Percentiles rank a stretch among this genome's conserved stretches.
Conservation (phyloP, 2,797 vertebrate genomes). For the Okamejei kenojei region DNA sequence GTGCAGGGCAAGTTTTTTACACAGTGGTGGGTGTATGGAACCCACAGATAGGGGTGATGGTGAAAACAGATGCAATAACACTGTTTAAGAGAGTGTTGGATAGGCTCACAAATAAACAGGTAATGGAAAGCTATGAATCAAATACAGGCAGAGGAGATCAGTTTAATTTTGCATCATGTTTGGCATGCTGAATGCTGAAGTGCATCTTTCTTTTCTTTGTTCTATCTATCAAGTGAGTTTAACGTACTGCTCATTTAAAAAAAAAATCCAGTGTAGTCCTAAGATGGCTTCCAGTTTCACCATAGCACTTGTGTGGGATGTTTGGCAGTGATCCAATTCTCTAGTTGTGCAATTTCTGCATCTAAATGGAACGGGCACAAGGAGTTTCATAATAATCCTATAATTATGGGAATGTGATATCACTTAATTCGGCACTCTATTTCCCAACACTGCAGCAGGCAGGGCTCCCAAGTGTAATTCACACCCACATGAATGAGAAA, state of each 20-base stretch:
- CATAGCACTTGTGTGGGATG: not conserved
- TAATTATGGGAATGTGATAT: not conserved
- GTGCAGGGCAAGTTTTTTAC: no score
- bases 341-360: not conserved
- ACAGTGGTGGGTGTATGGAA: no score
- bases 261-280: not conserved
- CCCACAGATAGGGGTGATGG: no score
- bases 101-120: no score
- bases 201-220: no score
- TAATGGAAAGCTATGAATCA: no score
- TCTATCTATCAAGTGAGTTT: not conserved
- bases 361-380: not conserved
- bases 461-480: not conserved
- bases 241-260: not conserved
- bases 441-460: not conserved
- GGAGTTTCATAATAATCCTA: not conserved
- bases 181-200: no score
- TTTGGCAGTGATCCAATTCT: not conserved
- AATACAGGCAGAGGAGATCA: no score
- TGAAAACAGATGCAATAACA: no score
- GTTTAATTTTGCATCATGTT: no score
- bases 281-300: not conserved
- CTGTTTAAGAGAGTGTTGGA: no score
- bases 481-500: not conserved
- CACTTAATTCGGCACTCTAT: not conserved